Percentiles rank a stretch among this genome's conserved stretches.
These are phyloP conservation scores for Perca flavescens DNA, from an alignment of 2,113 vertebrate species.

Conservation along the genomic window DNA sequence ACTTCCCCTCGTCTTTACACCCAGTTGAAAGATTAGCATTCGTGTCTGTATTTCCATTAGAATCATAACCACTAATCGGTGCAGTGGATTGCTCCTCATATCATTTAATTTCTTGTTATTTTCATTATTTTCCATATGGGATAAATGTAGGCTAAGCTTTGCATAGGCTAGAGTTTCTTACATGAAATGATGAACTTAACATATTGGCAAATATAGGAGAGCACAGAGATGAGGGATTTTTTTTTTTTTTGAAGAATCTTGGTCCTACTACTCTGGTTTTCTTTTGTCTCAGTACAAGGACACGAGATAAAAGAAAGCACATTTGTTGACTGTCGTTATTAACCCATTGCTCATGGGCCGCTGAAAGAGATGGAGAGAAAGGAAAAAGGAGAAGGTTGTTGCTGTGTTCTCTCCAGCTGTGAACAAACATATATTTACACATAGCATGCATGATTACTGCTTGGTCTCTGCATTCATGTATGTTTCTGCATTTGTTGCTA, in stretches of 20 bases:
- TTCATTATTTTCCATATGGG: not conserved
- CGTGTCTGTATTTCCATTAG: constrained; percentile 50
- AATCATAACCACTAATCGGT: constrained; percentile 25
- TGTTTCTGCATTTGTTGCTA: not conserved
- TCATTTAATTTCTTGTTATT: constrained; percentile 24
- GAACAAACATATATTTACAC: constrained; percentile 37
- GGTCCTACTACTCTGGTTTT: not conserved
- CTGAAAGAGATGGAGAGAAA: constrained; percentile 8
- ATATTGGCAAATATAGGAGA: not conserved
- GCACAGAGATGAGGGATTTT: not conserved
- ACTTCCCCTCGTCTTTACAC: constrained; percentile 16
- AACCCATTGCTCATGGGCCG: constrained; percentile 11
- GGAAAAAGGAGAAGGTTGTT: constrained; percentile 11
- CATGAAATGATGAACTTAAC: constrained; percentile 8
- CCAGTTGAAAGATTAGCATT: constrained; percentile 51
- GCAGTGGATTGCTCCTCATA: constrained; percentile 3
- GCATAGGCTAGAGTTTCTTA: not conserved
- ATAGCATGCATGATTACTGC: constrained; percentile 47
- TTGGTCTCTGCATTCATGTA: constrained; percentile 4
- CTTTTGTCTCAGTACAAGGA: constrained; percentile 40
- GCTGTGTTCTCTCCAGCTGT: constrained; percentile 24
- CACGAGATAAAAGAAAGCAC: constrained; percentile 19
- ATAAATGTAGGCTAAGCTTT: not conserved
- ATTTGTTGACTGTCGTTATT: constrained; percentile 41
- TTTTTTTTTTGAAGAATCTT: not conserved